Evolutionary conservation across 2,113 vertebrate genomes (phyloP).

Genomic region (Dendropsophus ebraccatus): DNA sequence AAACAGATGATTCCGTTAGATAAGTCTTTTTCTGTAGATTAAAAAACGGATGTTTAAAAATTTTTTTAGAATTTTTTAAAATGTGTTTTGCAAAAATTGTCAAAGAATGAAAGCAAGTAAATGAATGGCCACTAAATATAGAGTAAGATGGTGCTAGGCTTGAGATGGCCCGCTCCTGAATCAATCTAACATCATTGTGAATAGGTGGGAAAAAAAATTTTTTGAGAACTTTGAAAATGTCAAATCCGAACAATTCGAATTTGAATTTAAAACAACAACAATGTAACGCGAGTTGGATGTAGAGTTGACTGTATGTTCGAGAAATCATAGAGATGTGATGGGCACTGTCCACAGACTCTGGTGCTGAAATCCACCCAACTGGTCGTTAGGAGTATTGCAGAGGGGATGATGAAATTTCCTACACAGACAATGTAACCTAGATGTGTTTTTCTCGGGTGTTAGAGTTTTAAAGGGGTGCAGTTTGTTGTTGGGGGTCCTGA

Average conservation of each 20-base stretch:
- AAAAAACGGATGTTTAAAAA: too few species aligned
- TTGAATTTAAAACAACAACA: neutral
- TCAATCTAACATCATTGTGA: neutral
- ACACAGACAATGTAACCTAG: neutral
- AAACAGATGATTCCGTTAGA: too few species aligned
- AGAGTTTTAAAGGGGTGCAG: neutral
- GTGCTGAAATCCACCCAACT: conserved; percentile 5
- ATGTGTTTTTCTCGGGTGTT: neutral
- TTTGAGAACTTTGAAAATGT: neutral
- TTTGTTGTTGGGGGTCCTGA: neutral
- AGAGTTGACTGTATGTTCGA: neutral
- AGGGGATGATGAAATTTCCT: neutral
- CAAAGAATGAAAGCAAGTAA: neutral
- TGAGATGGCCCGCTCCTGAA: neutral
- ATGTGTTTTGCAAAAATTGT: neutral
- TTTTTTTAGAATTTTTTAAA: neutral
- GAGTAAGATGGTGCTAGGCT: neutral
- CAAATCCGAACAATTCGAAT: neutral
- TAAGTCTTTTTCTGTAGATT: too few species aligned
- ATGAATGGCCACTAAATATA: neutral
- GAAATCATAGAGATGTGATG: neutral
- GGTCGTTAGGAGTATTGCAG: neutral
- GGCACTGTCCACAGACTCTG: conserved; percentile 6
- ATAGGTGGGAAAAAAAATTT: neutral
- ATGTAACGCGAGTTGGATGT: neutral